Evolutionary conservation across 2,888 invertebrate species (phyloP), one percentile per base, ranked within the genome.

Genomic region (Ormyrus rosae): DNA sequence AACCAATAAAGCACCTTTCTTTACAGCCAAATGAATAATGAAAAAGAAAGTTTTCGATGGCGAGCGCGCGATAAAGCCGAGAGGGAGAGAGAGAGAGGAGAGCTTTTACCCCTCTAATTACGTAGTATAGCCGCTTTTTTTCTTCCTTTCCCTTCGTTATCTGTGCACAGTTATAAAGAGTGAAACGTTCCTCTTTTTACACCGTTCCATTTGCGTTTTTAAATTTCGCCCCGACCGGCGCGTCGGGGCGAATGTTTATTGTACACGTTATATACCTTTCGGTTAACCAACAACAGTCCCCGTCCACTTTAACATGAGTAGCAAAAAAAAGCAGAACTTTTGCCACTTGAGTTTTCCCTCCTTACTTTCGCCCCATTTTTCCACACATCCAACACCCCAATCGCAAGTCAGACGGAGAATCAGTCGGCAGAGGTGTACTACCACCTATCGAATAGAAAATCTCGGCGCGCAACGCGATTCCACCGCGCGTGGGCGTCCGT

Each of bases 91-190:
- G 19, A 19, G 19, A 19, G 19, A 19, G 19, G 19, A 19, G 19
- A 19, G 19, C 19, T 19, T 19, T 19, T 19, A 19, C 19, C 1
- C 19, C 19, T 19, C 19, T 19, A 19, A 19, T 19, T 19, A 19
- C 19, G 19, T 19, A 19, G 19, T 45, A 5, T 70, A 4, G 70
- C 73, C 69, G 79, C 74, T 79, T 79, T 10, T 74, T 79, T 79
- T 58, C 7, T 58, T 69, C 51, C 11, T 79, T 74, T 69, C n/a
- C 4, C 34, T 78, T 2, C 5, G 71, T 67, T 78, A 6, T 6
- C 9, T 19, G 60, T 11, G 19, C 19, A 48, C 34, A 63, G 6
- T n/a, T 72, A 45, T 64, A n/a, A n/a, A 51, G 45, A 48, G 10
- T 19, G 11, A n/a, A 13, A 55, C 58, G 1, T 56, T 56, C 11